These are phyloP conservation scores for Drosophila prosaltans DNA, from an alignment of 1,140 invertebrate genomes.

Conservation along the genomic window DNA sequence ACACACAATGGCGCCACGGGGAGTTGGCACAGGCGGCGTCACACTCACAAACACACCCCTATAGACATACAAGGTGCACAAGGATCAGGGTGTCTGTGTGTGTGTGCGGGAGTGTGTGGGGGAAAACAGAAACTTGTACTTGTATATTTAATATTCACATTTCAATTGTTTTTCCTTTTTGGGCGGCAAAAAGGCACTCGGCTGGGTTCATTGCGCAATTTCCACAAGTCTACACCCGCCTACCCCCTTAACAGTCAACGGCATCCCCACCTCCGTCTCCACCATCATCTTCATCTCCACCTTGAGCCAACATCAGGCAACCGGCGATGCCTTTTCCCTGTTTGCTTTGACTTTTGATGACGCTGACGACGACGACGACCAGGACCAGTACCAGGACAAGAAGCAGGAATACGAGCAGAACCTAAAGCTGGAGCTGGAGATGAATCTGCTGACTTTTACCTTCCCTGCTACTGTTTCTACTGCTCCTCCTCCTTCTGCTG, in stretches of 20 bases:
- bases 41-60: conserved; percentile 18
- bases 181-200: conserved; percentile 16
- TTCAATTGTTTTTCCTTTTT: conserved; percentile 67
- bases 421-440: background rate
- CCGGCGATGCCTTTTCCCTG: conserved; percentile 38
- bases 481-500: conserved; percentile 1
- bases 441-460: conserved; percentile 8
- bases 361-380: conserved; percentile 16
- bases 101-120: conserved; percentile 21
- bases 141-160: conserved; percentile 78
- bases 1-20: conserved; percentile 72
- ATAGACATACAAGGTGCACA: conserved; percentile 1
- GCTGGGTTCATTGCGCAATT: conserved; percentile 53
- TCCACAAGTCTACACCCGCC: conserved; percentile 15
- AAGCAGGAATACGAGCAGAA: background rate
- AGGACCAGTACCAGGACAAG: background rate
- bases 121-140: conserved; percentile 58
- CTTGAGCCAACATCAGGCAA: background rate
- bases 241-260: background rate
- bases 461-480: background rate
- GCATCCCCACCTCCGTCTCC: background rate
- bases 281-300: conserved; percentile 8
- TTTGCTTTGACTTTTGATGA: conserved; percentile 65
- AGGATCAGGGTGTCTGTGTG: background rate
- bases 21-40: conserved; percentile 34